phyloP scores from a whole-genome alignment of 30 jellyfish, hydroid and myxozoan species.

The Rhopilema esculentum region DNA sequence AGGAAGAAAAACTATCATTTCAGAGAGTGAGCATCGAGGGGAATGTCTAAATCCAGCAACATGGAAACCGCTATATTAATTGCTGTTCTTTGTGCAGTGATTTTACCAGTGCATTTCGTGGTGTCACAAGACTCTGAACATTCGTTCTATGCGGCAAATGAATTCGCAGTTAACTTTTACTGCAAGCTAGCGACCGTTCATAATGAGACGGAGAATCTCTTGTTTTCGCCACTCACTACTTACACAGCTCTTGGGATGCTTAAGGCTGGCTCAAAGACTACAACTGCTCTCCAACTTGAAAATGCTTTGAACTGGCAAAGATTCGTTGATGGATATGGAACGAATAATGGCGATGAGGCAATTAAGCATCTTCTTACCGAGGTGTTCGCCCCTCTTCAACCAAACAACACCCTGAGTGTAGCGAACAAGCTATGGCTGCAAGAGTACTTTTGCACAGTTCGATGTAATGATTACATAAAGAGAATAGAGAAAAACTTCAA shows the following conservation, averaged over 20 bases:
- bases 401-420: conserved; percentile 42
- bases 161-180: conserved; percentile 63
- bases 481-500: conserved; percentile 5
- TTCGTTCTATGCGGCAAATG: conserved; percentile 26
- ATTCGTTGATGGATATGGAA: conserved; percentile 17
- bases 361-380: conserved; percentile 5
- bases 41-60: neutral
- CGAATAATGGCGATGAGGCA: conserved; percentile 22
- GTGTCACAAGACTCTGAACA: neutral
- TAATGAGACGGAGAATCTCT: conserved; percentile 34
- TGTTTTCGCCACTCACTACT: conserved; percentile 73
- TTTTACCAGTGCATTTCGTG: neutral
- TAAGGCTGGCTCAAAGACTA: conserved; percentile 62
- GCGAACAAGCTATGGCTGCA: conserved; percentile 85
- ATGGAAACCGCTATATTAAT: neutral
- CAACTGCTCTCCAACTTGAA: conserved; percentile 60
- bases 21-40: neutral
- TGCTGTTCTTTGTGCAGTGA: neutral
- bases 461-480: conserved; percentile 24
- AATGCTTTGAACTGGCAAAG: conserved; percentile 42
- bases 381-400: conserved; percentile 29
- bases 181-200: conserved; percentile 18
- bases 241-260: conserved; percentile 74
- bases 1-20: neutral
- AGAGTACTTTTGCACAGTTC: conserved; percentile 25